These are phyloP conservation scores for Sinodicranocentrus sp. DNA, from an alignment of 2,888 invertebrate genomes.

Conservation along the genomic window DNA sequence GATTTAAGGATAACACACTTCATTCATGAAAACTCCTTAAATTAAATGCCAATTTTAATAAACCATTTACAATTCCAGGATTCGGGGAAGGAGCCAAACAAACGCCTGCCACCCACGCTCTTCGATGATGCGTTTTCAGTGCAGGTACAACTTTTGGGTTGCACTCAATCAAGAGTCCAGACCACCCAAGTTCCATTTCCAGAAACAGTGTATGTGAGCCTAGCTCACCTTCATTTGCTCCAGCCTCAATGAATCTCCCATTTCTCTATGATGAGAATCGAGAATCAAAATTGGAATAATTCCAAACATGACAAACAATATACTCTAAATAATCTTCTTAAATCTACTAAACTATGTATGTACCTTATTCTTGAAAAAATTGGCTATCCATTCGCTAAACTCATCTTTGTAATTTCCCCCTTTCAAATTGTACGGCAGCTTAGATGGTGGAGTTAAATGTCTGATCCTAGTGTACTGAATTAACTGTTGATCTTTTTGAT, in stretches of 20 bases:
- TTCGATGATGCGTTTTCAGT: background rate
- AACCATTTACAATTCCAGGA: background rate
- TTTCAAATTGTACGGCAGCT: slow-evolving; percentile 31
- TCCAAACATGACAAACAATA: no score
- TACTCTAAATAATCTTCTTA: no score
- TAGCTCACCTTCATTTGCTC: background rate
- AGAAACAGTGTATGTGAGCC: background rate
- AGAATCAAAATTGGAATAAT: no score
- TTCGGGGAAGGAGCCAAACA: background rate
- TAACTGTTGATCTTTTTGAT: slow-evolving; percentile 28
- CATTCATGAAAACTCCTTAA: no score
- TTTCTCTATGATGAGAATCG: no score
- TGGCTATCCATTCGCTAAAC: slow-evolving; percentile 9
- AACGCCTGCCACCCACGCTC: background rate
- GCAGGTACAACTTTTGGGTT: background rate
- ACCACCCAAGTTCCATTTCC: slow-evolving; percentile 1
- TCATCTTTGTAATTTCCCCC: background rate
- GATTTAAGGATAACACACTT: no score
- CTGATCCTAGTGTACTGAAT: slow-evolving; percentile 27
- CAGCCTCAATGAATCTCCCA: slow-evolving; percentile 3
- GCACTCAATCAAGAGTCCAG: background rate
- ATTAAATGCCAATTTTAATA: no score
- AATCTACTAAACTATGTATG: no score
- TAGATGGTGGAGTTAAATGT: slow-evolving; percentile 37
- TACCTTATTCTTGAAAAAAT: slow-evolving; percentile 30